Evolutionary conservation across 23 tunicate genomes (phyloP).

Genomic region (Botrylloides violaceus): DNA sequence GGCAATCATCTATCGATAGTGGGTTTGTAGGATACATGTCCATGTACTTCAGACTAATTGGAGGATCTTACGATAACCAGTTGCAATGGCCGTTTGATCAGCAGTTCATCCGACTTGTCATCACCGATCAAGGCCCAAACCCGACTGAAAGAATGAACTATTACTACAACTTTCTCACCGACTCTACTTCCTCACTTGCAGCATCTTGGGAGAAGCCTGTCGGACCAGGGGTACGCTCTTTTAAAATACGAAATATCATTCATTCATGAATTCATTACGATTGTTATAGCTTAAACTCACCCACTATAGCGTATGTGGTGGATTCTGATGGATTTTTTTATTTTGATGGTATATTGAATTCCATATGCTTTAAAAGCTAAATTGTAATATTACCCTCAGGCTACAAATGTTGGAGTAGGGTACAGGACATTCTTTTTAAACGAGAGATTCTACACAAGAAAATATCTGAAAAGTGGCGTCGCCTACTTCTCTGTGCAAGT

Average conservation of each 20-base stretch:
- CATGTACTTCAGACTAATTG: conserved; percentile 49
- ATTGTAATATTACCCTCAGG: conserved; percentile 10
- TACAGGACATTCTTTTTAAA: conserved; percentile 48
- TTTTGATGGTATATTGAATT: no score
- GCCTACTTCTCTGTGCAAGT: conserved; percentile 51
- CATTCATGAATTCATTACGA: neutral
- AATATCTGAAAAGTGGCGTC: conserved; percentile 56
- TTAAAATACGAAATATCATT: no score
- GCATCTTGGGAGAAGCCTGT: conserved; percentile 50
- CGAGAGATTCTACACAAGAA: conserved; percentile 34
- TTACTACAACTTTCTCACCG: conserved; percentile 40
- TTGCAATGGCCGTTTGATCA: conserved; percentile 78
- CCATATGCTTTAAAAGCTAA: no score
- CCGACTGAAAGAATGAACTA: conserved; percentile 58
- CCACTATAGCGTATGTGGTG: no score
- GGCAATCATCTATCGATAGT: conserved; percentile 30
- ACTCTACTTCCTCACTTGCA: conserved; percentile 3
- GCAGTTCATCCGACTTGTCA: conserved; percentile 36
- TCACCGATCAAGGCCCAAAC: conserved; percentile 75
- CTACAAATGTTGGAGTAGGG: conserved; percentile 29
- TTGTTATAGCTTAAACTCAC: no score
- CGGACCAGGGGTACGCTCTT: conserved; percentile 3
- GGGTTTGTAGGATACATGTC: conserved; percentile 35
- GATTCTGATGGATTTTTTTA: no score
- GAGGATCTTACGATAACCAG: conserved; percentile 57